These are phyloP conservation scores for Loris lydekkerianus DNA, from an alignment of 2,797 vertebrate species.

Conservation along the genomic window DNA sequence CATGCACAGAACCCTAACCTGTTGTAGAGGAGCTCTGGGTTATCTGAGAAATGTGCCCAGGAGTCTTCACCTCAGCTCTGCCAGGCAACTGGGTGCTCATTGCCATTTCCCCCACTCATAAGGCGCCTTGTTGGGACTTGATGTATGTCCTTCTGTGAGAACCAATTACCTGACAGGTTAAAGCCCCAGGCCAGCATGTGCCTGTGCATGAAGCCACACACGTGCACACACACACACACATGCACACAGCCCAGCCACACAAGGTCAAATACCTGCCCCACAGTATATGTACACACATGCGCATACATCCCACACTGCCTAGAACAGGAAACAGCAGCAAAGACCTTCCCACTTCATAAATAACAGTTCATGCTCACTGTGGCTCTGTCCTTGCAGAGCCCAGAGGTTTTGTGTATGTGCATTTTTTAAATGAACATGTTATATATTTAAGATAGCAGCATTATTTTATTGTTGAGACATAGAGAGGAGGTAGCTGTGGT, in stretches of 20 bases:
- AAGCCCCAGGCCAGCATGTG: neutral
- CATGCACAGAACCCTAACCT: constrained; percentile 7
- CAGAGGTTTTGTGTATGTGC: neutral
- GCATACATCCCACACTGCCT: too few relatives aligned
- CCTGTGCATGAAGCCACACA: neutral
- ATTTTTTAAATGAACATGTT: neutral
- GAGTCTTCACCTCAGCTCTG: neutral
- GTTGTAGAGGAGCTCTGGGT: neutral
- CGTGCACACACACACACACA: neutral
- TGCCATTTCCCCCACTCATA: neutral
- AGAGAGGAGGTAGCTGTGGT: neutral
- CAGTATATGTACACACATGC: neutral
- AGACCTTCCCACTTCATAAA: neutral
- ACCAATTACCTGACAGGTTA: neutral
- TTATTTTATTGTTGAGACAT: neutral
- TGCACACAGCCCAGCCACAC: too few relatives aligned
- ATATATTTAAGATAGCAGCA: fast-evolving
- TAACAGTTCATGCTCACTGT: neutral
- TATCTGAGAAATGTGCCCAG: neutral
- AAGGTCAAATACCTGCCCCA: fast-evolving
- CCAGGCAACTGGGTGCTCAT: neutral
- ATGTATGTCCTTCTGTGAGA: neutral
- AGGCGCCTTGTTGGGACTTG: neutral
- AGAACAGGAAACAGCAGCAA: neutral
- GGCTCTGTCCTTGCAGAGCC: neutral